Conservation (phyloP, 2,113 vertebrate genomes). For the Istiophorus platypterus region DNA sequence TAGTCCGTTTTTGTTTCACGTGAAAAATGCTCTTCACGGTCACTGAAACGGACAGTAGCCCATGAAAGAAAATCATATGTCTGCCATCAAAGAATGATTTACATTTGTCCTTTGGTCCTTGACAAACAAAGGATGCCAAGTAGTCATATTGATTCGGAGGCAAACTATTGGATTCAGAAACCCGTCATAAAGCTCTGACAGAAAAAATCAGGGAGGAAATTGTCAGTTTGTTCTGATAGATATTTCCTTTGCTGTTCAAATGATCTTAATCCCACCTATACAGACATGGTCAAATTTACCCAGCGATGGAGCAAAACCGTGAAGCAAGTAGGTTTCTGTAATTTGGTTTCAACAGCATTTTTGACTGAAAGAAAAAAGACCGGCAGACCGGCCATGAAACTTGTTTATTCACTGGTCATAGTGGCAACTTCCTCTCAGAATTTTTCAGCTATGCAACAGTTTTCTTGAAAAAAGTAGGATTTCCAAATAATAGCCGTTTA, state of each 20-base stretch:
- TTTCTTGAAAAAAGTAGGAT: neutral
- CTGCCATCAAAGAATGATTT: neutral
- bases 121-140: slow-evolving; percentile 11
- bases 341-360: slow-evolving; percentile 15
- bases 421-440: slow-evolving; percentile 1
- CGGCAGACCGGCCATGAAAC: neutral
- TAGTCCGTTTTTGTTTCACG: neutral
- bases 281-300: neutral
- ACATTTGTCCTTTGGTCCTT: slow-evolving; percentile 22
- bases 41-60: neutral
- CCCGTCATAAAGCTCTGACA: neutral
- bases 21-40: neutral
- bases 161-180: neutral
- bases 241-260: neutral
- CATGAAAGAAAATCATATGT: slow-evolving; percentile 9
- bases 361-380: slow-evolving; percentile 1
- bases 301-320: slow-evolving; percentile 14
- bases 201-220: slow-evolving; percentile 14
- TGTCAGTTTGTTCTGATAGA: neutral
- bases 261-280: neutral
- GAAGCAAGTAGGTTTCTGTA: slow-evolving; percentile 14
- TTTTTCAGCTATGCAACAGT: neutral
- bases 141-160: slow-evolving; percentile 21
- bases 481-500: neutral
- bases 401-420: neutral